Evolutionary conservation across 2,797 vertebrate genomes (phyloP), one percentile per base, ranked within the genome.

Genomic region (Brachyalestes nurse): DNA sequence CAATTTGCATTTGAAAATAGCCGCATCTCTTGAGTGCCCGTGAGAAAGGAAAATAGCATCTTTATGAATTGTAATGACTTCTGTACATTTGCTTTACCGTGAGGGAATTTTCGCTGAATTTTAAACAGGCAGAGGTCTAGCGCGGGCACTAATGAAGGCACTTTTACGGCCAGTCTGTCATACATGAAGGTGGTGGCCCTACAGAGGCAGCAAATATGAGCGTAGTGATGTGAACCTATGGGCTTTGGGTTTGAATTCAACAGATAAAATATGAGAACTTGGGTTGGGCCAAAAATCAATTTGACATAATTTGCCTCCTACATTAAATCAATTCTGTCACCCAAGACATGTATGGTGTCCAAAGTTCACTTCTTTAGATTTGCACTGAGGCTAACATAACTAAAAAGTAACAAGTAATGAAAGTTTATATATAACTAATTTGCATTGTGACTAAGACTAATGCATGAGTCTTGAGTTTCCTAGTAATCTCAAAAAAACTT

Each of bases 181-280:
- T 60, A 23, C 53, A 21, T 79, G 28, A 62, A 72, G 62, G 19
- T 23, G 1, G 7, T 75, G n/a, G 19, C 28, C 14, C 25, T 51
- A 40, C 51, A 45, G 61, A 17, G 40, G 16, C 6, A 66, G 70
- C 40, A 80, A 67, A 69, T 25, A 75, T n/a, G 47, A 13, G 17
- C 79, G 23, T 80, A 80, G 60, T 75, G 51, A 67, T 49, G 64
- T 55, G 16, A 13, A 55, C 60, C 60, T 53, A 4, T 72, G 67
- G 14, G 45, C 0, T 6, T 23, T 19, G 23, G 9, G 67, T 25
- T 25, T 72, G 60, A 65, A 66, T 23, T 71, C 67, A 23, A 28
- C 21, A 16, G 47, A 40, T 66, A 25, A 55, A 55, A 72, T 72
- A 16, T 55, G 4, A 73, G 38, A 53, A 8, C 9, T 10, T 42